Percentiles rank a stretch among this genome's conserved stretches.
Conservation (phyloP, 2,888 invertebrate genomes). For the Allolobophora icterica region DNA sequence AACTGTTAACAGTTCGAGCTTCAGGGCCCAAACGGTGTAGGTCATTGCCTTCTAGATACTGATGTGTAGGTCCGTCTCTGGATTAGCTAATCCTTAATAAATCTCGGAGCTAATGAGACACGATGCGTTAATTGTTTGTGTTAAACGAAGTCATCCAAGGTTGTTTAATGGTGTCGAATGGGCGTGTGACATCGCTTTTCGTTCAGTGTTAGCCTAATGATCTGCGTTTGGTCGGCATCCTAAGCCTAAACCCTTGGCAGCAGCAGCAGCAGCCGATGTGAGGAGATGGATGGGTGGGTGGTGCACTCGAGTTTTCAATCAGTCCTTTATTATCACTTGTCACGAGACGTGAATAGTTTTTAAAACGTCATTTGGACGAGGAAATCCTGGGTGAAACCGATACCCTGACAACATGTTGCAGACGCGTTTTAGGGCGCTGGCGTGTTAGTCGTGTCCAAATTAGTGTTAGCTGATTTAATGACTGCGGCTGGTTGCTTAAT, state of each 20-base stretch:
- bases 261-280: not conserved
- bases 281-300: not conserved
- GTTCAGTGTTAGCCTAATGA: not conserved
- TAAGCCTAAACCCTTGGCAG: not conserved
- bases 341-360: not conserved
- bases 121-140: not conserved
- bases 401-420: not conserved
- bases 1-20: no score
- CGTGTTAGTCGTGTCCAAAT: not conserved
- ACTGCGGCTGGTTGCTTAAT: not conserved
- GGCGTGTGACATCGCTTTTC: not conserved
- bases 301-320: not conserved
- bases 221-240: not conserved
- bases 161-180: not conserved
- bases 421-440: not conserved
- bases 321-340: not conserved
- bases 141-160: not conserved
- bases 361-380: not conserved
- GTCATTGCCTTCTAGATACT: no score
- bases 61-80: no score
- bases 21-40: no score
- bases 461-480: not conserved
- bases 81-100: no score
- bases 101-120: no score
- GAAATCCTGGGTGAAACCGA: not conserved